Base-by-base conservation (phyloP, 2,888 invertebrate species). In the Odontocerum albicorne region DNA sequence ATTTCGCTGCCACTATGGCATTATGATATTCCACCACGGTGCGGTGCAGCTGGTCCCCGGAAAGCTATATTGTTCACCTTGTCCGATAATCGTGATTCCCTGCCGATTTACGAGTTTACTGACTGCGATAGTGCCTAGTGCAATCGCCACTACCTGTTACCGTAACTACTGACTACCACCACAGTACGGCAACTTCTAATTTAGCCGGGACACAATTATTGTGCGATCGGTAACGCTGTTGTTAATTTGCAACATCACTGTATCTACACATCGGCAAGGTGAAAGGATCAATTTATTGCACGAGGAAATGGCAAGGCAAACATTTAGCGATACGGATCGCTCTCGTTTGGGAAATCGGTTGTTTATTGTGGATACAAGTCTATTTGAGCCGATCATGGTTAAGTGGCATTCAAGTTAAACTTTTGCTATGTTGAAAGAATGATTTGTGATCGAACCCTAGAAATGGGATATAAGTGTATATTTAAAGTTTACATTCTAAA, bases 61-160 rank as follows among this genome's bases (percentile, higher is more conserved):
- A 42, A 49, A 49, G 49, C 49, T 49, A 42, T 49, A 42, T 42
- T 40, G 32, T 15, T 8, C 38, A 12, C 8, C 8, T 20, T 20
- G 40, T 40, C 40, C 21, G 43, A 44, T 36, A 40, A 42, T 54
- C 54, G 54, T 54, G 54, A 54, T 54, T 47, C 42, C 22, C 42
- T 22, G 33, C 42, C 47, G 54, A 54, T 54, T 54, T 54, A 54
- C 35, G 54, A 54, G 13, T 36, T 21, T 13, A 40, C 40, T 8
- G 19, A 13, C 13, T 35, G 13, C 27, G 6, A 27, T 38, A 38
- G 17, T 17, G 38, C 38, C 38, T 12, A 27, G 27, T 27, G 40
- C 40, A 16, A 21, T 40, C 19, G 15, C 13, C 15, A 27, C 40
- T 49, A 49, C 49, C 38, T 49, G 40, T 40, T 39, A 49, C 49